Evolutionary conservation across 2,113 vertebrate species (phyloP).

Genomic region (Bos indicus): DNA sequence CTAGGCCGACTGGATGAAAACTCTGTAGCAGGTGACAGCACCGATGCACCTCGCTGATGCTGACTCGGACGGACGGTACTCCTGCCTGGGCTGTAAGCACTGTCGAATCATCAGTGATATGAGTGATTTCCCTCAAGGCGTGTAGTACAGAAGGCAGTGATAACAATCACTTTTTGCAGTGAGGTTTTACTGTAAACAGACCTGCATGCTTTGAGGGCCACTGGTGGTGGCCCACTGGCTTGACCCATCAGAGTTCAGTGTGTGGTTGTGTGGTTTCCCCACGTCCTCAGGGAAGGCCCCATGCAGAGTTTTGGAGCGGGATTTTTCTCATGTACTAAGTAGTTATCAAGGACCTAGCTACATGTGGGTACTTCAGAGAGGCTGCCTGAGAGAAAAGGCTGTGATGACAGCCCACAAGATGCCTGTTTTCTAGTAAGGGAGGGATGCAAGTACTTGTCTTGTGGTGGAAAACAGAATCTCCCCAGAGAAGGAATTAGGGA

Average conservation of each 20-base stretch:
- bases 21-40: not conserved
- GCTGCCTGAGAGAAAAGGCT: not conserved
- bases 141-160: accelerated
- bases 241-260: not conserved
- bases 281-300: not conserved
- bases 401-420: not conserved
- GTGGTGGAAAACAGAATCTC: not conserved
- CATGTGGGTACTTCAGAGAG: not conserved
- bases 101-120: not conserved
- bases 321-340: not conserved
- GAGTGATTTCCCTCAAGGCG: not conserved
- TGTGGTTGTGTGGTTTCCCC: not conserved
- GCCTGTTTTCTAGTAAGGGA: not conserved
- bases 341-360: not conserved
- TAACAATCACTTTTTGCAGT: not conserved
- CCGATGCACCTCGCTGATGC: not conserved
- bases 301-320: not conserved
- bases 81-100: not conserved
- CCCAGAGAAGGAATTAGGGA: not conserved
- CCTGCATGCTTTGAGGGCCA: not conserved
- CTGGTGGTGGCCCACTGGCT: no score
- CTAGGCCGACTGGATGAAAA: not conserved
- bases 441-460: no score
- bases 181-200: not conserved
- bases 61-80: not conserved